phyloP scores from a whole-genome alignment of 2,113 vertebrate species.

The Podocnemis expansa region DNA sequence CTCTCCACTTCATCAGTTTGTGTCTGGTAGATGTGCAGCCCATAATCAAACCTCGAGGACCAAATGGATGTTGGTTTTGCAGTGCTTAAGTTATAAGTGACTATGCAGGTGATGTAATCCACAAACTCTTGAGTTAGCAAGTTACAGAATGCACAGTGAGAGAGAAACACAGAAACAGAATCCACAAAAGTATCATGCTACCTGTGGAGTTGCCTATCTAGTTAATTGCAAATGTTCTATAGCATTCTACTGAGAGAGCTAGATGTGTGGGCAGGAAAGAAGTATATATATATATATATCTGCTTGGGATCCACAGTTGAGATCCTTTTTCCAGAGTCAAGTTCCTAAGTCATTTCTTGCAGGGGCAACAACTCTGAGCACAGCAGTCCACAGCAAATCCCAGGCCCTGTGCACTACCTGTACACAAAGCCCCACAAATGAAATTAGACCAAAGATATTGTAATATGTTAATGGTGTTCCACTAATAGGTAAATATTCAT shows the following conservation, averaged over 20 bases:
- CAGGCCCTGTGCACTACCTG: not conserved
- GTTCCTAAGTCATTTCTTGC: not conserved
- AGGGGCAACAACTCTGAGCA: not conserved
- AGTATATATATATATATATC: not conserved
- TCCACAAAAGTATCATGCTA: too few species aligned
- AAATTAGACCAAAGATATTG: not conserved
- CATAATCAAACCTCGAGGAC: too few species aligned
- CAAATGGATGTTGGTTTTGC: too few species aligned
- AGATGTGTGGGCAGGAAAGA: not conserved
- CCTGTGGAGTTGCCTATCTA: too few species aligned
- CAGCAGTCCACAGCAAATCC: not conserved
- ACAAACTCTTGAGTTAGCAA: too few species aligned
- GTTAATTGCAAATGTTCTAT: too few species aligned
- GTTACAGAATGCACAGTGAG: too few species aligned
- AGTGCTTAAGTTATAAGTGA: too few species aligned
- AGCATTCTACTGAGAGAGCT: not conserved
- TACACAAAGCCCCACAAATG: not conserved
- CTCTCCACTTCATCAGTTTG: too few species aligned
- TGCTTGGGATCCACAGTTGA: not conserved
- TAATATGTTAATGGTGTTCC: not conserved
- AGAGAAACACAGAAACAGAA: too few species aligned
- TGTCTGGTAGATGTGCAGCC: too few species aligned
- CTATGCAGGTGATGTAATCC: too few species aligned
- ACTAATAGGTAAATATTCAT: not conserved
- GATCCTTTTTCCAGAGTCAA: not conserved